Conservation (phyloP, 2,888 invertebrate species). For the Bimastos eiseni region DNA sequence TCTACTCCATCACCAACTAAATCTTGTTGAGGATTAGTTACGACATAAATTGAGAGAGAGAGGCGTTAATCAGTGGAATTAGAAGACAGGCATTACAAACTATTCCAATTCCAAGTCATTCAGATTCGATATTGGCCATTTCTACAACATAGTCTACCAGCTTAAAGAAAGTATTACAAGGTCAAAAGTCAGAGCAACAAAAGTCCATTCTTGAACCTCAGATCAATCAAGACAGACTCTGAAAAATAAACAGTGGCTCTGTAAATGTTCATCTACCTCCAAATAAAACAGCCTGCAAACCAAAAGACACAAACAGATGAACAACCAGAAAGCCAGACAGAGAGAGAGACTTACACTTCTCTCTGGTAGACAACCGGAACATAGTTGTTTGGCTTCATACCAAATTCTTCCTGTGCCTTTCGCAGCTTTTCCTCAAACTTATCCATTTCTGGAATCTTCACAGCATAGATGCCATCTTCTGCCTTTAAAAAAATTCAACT, state of each 20-base stretch:
- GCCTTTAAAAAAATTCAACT: slow-evolving; percentile 25
- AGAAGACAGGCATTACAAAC: no score
- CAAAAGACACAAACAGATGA: background rate
- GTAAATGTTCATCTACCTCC: background rate
- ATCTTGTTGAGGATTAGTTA: no score
- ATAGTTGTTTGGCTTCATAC: slow-evolving; percentile 75
- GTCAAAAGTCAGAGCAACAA: no score
- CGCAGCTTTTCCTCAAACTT: slow-evolving; percentile 88
- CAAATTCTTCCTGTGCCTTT: slow-evolving; percentile 78
- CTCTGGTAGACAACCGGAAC: slow-evolving; percentile 76
- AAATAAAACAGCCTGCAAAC: background rate
- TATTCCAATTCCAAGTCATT: no score
- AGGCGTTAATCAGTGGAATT: no score
- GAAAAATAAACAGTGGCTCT: background rate
- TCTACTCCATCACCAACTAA: no score
- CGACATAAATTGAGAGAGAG: no score
- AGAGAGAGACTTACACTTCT: slow-evolving; percentile 45
- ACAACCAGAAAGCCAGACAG: background rate
- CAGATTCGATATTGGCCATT: no score
- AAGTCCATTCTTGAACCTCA: no score
- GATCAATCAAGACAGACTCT: no score
- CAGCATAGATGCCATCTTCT: slow-evolving; percentile 38
- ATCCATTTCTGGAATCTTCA: slow-evolving; percentile 49
- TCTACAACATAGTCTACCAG: no score
- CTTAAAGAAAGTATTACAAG: no score